Conservation (phyloP, 2,113 vertebrate genomes). For the Tachuris rubrigastra region DNA sequence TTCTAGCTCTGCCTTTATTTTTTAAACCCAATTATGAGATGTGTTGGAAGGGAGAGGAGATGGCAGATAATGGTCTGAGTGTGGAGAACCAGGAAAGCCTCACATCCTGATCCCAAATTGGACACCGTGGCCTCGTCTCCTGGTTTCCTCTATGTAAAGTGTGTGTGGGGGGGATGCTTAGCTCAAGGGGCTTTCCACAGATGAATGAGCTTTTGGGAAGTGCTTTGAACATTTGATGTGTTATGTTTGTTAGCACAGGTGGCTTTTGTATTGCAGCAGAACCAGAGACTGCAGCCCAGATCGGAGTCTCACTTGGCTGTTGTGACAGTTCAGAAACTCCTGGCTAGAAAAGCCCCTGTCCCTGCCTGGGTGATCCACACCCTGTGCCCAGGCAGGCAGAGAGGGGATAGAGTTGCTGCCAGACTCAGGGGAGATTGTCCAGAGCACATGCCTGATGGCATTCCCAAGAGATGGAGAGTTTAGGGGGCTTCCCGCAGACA, state of each 20-base stretch:
- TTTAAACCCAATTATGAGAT: background rate
- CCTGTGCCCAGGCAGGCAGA: background rate
- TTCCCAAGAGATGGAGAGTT: background rate
- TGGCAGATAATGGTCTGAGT: background rate
- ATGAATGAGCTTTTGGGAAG: background rate
- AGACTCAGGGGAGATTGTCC: background rate
- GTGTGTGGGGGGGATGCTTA: background rate
- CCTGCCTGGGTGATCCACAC: fast-evolving
- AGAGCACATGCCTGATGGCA: background rate
- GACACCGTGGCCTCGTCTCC: background rate
- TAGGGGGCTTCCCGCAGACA: background rate
- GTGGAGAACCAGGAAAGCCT: background rate
- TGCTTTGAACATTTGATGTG: background rate
- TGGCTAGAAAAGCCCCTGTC: background rate
- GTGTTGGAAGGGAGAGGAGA: background rate
- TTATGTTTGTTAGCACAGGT: background rate
- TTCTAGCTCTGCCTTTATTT: background rate
- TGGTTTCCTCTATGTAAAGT: background rate
- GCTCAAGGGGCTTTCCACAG: background rate
- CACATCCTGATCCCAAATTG: background rate
- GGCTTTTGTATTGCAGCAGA: background rate
- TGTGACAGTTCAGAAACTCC: background rate
- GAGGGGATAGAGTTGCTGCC: background rate
- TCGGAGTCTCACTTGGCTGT: background rate
- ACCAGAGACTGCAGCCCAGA: background rate